These are phyloP conservation scores for Panulirus ornatus DNA, from an alignment of 1,140 invertebrate genomes.

Conservation along the genomic window DNA sequence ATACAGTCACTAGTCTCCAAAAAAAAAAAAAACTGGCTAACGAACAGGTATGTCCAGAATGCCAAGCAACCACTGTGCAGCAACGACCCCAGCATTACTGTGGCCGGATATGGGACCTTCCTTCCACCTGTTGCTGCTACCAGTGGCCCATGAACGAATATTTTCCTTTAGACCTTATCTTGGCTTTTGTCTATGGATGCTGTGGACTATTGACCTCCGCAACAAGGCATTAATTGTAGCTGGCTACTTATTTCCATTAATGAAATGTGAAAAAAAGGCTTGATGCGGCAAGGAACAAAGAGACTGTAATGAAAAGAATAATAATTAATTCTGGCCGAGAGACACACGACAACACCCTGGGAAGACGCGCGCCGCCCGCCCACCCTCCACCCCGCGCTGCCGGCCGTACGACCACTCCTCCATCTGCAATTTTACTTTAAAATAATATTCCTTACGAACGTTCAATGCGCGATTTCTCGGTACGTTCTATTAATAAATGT, in stretches of 20 bases:
- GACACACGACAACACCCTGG: constrained; percentile 24
- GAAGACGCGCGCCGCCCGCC: constrained; percentile 27
- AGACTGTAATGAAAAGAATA: constrained; percentile 23
- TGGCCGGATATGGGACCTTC: background rate
- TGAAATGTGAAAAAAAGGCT: background rate
- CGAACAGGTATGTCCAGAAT: no score
- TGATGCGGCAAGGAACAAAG: constrained; percentile 16
- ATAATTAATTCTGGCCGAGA: constrained; percentile 37
- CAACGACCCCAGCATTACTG: background rate
- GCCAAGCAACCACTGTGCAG: no score
- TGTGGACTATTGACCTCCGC: no score
- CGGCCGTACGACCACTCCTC: constrained; percentile 20
- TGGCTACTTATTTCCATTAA: background rate
- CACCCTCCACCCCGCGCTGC: background rate
- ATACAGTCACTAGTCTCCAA: background rate
- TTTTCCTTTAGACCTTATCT: background rate
- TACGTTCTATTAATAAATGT: no score
- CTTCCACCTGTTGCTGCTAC: background rate
- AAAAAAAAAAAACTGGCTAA: no score
- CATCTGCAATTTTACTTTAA: no score
- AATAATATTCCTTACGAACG: no score
- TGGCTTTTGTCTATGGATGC: background rate
- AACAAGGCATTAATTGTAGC: background rate
- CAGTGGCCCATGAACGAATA: background rate
- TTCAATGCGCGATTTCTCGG: no score